These are phyloP conservation scores for Plectrocnemia conspersa DNA, from an alignment of 1,140 invertebrate species.

Conservation along the genomic window DNA sequence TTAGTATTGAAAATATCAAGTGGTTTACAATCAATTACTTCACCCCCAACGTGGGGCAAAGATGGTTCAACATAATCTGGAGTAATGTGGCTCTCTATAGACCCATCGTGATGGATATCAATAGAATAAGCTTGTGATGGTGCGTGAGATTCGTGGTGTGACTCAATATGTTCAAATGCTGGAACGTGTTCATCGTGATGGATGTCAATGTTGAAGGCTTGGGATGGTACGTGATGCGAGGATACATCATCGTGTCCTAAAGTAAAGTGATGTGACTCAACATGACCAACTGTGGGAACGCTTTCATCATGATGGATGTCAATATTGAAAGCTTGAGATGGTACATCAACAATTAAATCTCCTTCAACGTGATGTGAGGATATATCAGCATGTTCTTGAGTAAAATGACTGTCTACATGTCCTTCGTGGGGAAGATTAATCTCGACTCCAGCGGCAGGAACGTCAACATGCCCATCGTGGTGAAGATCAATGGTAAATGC, in stretches of 20 bases:
- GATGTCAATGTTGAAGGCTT: slow-evolving; percentile 1
- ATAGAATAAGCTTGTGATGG: slow-evolving; percentile 1
- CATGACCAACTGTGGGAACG: too few species aligned
- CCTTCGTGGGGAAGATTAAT: background rate
- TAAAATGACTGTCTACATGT: background rate
- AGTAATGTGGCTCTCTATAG: too few species aligned
- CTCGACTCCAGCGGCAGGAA: background rate
- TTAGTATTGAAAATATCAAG: too few species aligned
- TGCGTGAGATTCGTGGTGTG: background rate
- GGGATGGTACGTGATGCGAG: background rate
- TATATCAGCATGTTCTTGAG: background rate
- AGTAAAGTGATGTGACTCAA: background rate
- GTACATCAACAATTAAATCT: slow-evolving; percentile 19
- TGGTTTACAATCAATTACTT: too few species aligned
- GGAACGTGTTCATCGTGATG: background rate
- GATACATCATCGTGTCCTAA: background rate
- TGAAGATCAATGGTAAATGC: slow-evolving; percentile 7
- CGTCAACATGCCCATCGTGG: slow-evolving; percentile 1
- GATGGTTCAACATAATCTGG: too few species aligned
- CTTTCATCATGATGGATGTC: slow-evolving; percentile 1
- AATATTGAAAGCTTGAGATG: slow-evolving; percentile 1
- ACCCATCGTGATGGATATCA: background rate
- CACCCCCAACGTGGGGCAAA: too few species aligned
- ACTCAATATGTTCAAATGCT: background rate
- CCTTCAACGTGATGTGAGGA: slow-evolving; percentile 7